These are phyloP conservation scores for Pristionchus arcanus DNA, from an alignment of 2,888 invertebrate genomes.

Conservation along the genomic window DNA sequence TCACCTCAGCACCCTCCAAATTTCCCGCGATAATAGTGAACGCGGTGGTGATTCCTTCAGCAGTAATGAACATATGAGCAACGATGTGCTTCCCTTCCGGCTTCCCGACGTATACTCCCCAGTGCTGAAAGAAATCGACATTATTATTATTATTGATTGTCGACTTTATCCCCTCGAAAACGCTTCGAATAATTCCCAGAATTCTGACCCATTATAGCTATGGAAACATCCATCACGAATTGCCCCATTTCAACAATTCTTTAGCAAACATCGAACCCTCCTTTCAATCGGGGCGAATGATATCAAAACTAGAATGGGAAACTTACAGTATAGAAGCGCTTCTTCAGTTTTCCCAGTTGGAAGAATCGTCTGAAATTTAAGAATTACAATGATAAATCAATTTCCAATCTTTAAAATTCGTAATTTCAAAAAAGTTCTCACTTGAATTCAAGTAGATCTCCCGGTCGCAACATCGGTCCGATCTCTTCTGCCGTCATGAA, in stretches of 20 bases:
- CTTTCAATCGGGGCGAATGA: not conserved
- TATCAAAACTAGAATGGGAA: conserved; percentile 31
- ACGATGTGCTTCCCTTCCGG: conserved; percentile 59
- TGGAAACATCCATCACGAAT: not conserved
- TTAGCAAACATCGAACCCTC: not conserved
- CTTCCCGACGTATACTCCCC: conserved; percentile 69
- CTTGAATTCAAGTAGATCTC: conserved; percentile 46
- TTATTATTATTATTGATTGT: too few relatives aligned
- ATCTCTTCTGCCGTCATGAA: conserved; percentile 26
- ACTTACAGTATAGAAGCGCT: conserved; percentile 50
- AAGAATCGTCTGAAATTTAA: conserved; percentile 10
- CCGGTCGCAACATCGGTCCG: conserved; percentile 11
- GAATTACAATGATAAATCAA: not conserved
- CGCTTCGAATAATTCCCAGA: not conserved
- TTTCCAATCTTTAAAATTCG: not conserved
- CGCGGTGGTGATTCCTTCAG: conserved; percentile 57
- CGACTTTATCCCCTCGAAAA: not conserved
- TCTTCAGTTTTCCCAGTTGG: conserved; percentile 44
- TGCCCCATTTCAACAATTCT: not conserved
- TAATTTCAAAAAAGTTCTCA: not conserved
- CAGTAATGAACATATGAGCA: conserved; percentile 62
- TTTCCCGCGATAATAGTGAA: not conserved
- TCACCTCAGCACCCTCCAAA: conserved; percentile 13
- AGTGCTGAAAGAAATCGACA: conserved; percentile 64
- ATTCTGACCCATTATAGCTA: not conserved